These are phyloP conservation scores for Myiotriccus ornatus DNA, from an alignment of 2,797 vertebrate genomes.

Conservation along the genomic window DNA sequence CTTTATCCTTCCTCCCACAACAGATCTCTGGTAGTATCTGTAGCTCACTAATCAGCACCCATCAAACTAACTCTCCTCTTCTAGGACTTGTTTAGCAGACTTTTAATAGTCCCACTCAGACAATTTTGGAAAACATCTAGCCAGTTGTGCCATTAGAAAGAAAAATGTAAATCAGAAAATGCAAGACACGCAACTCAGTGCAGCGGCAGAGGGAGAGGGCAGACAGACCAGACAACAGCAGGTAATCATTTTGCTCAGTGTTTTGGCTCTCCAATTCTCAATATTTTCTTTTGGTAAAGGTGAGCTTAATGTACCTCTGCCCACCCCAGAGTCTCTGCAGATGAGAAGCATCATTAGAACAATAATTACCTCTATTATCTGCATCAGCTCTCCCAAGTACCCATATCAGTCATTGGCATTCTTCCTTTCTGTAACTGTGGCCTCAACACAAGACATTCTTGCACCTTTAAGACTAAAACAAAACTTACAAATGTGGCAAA, in stretches of 20 bases:
- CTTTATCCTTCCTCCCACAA: background rate
- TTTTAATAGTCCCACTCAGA: background rate
- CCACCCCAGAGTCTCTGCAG: background rate
- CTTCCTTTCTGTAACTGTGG: background rate
- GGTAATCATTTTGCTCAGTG: background rate
- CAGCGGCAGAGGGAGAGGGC: background rate
- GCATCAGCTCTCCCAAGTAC: background rate
- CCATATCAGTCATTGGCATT: accelerated
- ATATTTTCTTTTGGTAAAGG: background rate
- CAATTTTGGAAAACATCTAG: background rate
- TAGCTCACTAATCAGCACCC: background rate
- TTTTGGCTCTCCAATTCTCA: background rate
- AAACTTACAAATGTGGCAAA: background rate
- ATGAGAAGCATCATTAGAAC: background rate
- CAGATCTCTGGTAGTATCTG: background rate
- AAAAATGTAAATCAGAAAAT: background rate
- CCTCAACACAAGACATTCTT: background rate
- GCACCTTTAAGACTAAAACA: background rate
- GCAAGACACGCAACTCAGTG: background rate
- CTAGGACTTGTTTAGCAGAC: background rate
- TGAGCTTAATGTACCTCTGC: background rate
- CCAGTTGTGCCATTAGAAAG: background rate
- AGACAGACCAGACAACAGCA: background rate
- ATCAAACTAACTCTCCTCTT: background rate
- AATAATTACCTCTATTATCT: background rate